A percentile compares a stretch with the other conserved stretches of the same genome.
Conservation (phyloP, 1,140 invertebrate genomes). For the Macrobrachium rosenbergii region DNA sequence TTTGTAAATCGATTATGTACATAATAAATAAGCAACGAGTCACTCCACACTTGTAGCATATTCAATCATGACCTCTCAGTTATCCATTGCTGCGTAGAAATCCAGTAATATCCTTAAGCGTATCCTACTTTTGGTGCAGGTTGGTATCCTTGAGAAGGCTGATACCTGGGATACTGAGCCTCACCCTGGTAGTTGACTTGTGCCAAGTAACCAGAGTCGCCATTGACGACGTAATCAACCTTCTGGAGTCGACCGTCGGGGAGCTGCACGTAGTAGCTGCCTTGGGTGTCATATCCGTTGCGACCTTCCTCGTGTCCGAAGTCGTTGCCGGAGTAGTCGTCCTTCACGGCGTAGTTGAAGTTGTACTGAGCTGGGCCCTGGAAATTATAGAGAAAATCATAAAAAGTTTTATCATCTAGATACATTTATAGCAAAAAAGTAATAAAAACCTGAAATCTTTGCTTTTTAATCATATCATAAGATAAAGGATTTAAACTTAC, state of each 20-base stretch:
- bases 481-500: neutral
- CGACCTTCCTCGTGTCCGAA: constrained; percentile 34
- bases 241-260: constrained; percentile 44
- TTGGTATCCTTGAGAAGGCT: neutral
- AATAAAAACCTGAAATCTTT: no score
- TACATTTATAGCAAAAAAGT: no score
- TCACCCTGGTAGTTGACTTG: constrained; percentile 29
- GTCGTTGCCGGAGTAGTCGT: constrained; percentile 42
- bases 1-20: no score
- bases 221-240: constrained; percentile 25
- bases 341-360: constrained; percentile 42
- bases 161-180: constrained; percentile 38
- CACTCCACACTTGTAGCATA: no score
- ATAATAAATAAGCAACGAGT: no score
- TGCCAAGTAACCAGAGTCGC: constrained; percentile 44
- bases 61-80: no score
- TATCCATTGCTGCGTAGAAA: no score
- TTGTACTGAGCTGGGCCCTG: constrained; percentile 34
- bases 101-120: neutral
- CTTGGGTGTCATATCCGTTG: constrained; percentile 38
- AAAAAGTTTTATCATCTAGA: no score
- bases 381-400: no score
- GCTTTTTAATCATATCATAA: neutral
- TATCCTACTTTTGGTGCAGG: no score
- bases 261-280: constrained; percentile 35